Percentiles rank a stretch among this genome's conserved stretches.
Evolutionary conservation across 2,888 invertebrate species (phyloP).

Genomic region (Protonemura montana): DNA sequence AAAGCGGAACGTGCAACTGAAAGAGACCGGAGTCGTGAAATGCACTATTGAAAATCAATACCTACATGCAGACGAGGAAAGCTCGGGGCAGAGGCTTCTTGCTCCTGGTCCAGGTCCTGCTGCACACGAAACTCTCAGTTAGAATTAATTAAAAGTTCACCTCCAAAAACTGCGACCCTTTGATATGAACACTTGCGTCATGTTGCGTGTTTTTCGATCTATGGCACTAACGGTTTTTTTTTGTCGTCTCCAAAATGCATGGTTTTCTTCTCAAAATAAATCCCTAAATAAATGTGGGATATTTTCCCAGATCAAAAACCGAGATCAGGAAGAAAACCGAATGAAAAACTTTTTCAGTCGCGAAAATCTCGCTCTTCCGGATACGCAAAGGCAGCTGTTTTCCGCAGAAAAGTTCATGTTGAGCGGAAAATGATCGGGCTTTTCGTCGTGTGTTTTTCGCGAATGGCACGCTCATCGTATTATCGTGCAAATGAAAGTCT

Average conservation of each 20-base stretch:
- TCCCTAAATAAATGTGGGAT: too few relatives aligned
- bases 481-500: not conserved
- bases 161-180: not conserved
- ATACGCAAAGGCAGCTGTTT: not conserved
- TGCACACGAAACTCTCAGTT: not conserved
- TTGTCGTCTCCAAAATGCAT: too few relatives aligned
- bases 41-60: conserved; percentile 12
- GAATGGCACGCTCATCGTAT: not conserved
- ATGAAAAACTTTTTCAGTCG: not conserved
- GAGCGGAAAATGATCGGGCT: not conserved
- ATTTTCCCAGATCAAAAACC: too few relatives aligned
- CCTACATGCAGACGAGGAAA: not conserved
- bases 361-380: not conserved
- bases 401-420: not conserved
- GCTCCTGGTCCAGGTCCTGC: not conserved
- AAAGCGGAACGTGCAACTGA: not conserved
- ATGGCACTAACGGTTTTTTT: too few relatives aligned
- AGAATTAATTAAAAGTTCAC: not conserved
- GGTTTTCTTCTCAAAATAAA: too few relatives aligned
- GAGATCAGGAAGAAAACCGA: not conserved
- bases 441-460: not conserved
- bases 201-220: too few relatives aligned
- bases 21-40: not conserved
- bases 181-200: too few relatives aligned
- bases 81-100: not conserved